Conservation (phyloP, 2,888 invertebrate genomes). For the Acronicta leporina region DNA sequence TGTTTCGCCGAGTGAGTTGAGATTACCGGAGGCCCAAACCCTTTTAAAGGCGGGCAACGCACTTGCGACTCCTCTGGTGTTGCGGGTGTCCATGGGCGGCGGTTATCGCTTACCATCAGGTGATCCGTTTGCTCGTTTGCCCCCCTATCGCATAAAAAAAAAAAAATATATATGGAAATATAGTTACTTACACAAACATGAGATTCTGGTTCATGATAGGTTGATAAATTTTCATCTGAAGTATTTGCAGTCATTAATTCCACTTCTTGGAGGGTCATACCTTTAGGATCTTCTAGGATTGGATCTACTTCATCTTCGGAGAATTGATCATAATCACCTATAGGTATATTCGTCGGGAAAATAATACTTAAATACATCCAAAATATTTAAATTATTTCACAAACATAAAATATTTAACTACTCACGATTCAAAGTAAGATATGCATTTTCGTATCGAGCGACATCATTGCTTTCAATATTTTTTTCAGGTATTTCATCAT, state of each 20-base stretch:
- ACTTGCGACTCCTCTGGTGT: too few relatives aligned
- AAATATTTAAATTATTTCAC: too few relatives aligned
- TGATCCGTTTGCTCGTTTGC: too few relatives aligned
- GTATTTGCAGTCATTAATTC: conserved; percentile 70
- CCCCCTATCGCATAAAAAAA: too few relatives aligned
- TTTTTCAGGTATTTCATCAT: conserved; percentile 38
- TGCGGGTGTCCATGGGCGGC: too few relatives aligned
- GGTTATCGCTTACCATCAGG: too few relatives aligned
- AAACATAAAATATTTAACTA: conserved; percentile 25
- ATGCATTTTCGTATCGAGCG: conserved; percentile 70
- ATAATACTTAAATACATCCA: too few relatives aligned
- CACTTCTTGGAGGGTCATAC: conserved; percentile 77
- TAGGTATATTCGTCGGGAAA: background rate
- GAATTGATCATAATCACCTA: conserved; percentile 82
- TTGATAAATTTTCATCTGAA: conserved; percentile 60
- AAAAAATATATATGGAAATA: too few relatives aligned
- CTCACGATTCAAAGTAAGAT: conserved; percentile 79
- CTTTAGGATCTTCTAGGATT: conserved; percentile 76
- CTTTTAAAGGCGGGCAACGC: too few relatives aligned
- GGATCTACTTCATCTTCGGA: conserved; percentile 77
- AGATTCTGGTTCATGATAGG: conserved; percentile 32
- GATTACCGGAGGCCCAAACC: too few relatives aligned
- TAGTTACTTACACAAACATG: conserved; percentile 42
- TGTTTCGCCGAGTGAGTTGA: too few relatives aligned
- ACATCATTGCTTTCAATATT: conserved; percentile 55